Percentiles rank a stretch among this genome's conserved stretches.
Conservation (phyloP, 2,113 vertebrate genomes). For the Felis chaus region DNA sequence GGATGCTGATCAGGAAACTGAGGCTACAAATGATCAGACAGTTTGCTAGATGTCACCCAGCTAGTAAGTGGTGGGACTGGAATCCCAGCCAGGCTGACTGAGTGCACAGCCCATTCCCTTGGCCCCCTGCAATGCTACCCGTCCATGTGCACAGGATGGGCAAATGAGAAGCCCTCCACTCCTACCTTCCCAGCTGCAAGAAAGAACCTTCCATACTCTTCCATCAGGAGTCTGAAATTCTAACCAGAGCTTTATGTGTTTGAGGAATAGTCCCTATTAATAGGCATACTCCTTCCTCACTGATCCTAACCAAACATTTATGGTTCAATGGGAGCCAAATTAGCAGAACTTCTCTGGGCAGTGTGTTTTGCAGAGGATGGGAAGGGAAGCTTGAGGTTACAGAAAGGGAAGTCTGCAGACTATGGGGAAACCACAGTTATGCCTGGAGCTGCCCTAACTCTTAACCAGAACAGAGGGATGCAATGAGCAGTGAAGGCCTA, state of each 20-base stretch:
- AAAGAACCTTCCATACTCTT: not conserved
- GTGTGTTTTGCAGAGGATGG: not conserved
- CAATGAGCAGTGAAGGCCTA: not conserved
- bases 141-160: accelerated
- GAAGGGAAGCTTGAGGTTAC: not conserved
- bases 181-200: not conserved
- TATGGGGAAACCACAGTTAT: not conserved
- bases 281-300: not conserved
- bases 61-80: not conserved
- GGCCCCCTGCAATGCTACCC: not conserved
- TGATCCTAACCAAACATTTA: not conserved
- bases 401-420: not conserved
- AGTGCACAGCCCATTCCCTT: no score
- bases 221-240: not conserved
- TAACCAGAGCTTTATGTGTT: not conserved
- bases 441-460: not conserved
- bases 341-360: not conserved
- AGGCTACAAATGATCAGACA: not conserved
- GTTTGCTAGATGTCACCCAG: not conserved
- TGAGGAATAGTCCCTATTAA: not conserved
- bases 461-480: not conserved
- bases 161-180: not conserved
- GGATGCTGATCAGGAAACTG: not conserved
- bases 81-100: not conserved
- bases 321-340: not conserved